Base-by-base conservation (phyloP, 1,140 invertebrate genomes). In the Atta cephalotes region DNA sequence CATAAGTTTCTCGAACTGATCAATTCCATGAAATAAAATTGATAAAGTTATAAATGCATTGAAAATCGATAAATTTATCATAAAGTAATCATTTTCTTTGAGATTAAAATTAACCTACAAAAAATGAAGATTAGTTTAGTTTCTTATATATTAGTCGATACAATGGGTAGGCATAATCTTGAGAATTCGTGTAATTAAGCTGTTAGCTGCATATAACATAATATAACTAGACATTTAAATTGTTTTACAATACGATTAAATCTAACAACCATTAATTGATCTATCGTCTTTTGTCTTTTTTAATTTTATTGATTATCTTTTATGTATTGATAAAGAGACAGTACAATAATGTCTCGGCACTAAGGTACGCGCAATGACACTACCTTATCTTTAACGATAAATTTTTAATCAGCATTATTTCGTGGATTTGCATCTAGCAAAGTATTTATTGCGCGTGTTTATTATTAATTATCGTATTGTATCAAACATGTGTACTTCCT, bases 381-480 rank as follows among this genome's bases (percentile, higher is more conserved):
- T 31, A 31, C 3, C 31, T 31, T 31, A 31, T 31, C 4, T 31
- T 28, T 71, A 21, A 53, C 63, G 45, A 31, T 51, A 25, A 66
- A 53, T 58, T 58, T 45, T 7, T 35, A 68, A 45, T 45, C 21
- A 25, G 53, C 21, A 2, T 28, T 72, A 28, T 60, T 21, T 39
- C 14, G 10, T 39, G 14, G 3, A 45, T 14, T 49, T 21, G 28
- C 39, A 2, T 31, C 14, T 6, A 58, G 2, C 14, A 3, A 31
- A 21, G 31, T 70, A 78, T 49, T 51, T 84, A 84, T 84, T 39
- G 53, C 25, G 56, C 56, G 62, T 39, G 25, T 51, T n/a, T n/a
- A n/a, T n/a, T n/a, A n/a, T n/a, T n/a, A 84, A 84, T 71, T 81
- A 58, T 60, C 56, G 56, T 12, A 21, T 45, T 9, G 25, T 21